phyloP scores from a whole-genome alignment of 2,113 vertebrate genomes.

The Ameiurus melas region DNA sequence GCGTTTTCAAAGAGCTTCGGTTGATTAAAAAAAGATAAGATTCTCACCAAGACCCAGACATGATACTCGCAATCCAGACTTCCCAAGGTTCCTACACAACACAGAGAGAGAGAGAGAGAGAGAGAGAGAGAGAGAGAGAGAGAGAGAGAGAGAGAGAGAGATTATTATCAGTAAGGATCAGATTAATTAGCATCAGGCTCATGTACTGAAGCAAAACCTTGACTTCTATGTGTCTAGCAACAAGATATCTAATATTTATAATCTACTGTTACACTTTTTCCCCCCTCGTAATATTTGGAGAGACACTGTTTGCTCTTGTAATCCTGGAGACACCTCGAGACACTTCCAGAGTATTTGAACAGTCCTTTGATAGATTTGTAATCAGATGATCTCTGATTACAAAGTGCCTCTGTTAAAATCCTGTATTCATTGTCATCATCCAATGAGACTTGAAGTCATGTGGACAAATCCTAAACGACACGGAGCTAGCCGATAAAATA shows the following conservation, averaged over 20 bases:
- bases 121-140: slow-evolving; percentile 17
- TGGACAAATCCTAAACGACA: not conserved
- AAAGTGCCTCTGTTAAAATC: not conserved
- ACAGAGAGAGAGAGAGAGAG: slow-evolving; percentile 46
- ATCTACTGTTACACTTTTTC: not conserved
- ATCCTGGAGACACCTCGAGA: too few relatives aligned
- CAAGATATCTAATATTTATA: not conserved
- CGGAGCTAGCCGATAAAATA: not conserved
- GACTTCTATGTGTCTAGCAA: not conserved
- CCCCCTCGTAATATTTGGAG: not conserved
- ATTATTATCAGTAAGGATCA: not conserved
- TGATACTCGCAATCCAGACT: slow-evolving; percentile 56
- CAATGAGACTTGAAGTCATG: not conserved
- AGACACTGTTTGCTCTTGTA: not conserved
- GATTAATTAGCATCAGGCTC: not conserved
- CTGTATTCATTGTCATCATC: not conserved
- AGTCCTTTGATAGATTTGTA: not conserved
- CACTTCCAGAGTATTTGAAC: not conserved
- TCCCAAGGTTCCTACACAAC: slow-evolving; percentile 42
- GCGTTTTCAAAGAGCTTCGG: not conserved
- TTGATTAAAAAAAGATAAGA: not conserved
- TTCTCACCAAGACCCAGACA: slow-evolving; percentile 55
- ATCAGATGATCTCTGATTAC: too few relatives aligned
- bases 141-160: not conserved
- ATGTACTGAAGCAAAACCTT: not conserved